Conservation (phyloP, 1,140 invertebrate genomes). For the Hesperophylax magnus region DNA sequence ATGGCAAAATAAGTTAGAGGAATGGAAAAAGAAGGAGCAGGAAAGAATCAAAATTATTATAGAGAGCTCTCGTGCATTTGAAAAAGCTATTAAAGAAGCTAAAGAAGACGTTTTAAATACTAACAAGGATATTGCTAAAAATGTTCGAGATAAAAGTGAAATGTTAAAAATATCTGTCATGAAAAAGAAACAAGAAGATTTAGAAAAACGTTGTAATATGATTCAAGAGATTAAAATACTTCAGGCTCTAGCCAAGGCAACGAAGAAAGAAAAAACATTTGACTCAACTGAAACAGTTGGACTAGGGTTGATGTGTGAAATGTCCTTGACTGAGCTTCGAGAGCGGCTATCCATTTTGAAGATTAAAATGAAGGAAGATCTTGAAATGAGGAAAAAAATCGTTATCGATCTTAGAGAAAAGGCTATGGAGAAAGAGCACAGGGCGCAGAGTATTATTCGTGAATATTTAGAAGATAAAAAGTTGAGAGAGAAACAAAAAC, state of each 20-base stretch:
- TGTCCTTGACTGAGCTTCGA: conserved; percentile 73
- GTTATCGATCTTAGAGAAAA: conserved; percentile 17
- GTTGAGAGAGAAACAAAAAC: neutral
- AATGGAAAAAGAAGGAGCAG: conserved; percentile 66
- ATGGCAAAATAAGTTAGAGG: conserved; percentile 67
- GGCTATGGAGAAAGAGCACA: neutral
- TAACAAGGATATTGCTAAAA: conserved; percentile 66
- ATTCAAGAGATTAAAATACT: conserved; percentile 73
- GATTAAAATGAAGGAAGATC: conserved; percentile 67
- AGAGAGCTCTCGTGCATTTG: conserved; percentile 67
- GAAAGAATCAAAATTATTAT: conserved; percentile 66
- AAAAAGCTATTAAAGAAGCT: conserved; percentile 66
- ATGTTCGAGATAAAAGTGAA: conserved; percentile 67
- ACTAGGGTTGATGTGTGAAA: conserved; percentile 72
- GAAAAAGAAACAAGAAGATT: conserved; percentile 67
- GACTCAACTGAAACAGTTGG: conserved; percentile 71
- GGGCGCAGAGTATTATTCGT: conserved; percentile 27
- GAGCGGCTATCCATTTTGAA: conserved; percentile 68
- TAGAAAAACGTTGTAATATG: conserved; percentile 67
- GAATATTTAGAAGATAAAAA: conserved; percentile 35
- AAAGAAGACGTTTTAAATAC: conserved; percentile 63
- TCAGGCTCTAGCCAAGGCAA: conserved; percentile 64
- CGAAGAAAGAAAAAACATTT: conserved; percentile 67
- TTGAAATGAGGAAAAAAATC: conserved; percentile 64
- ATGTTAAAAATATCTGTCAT: conserved; percentile 62